Base-by-base conservation (phyloP, 1,140 invertebrate genomes). In the Drosophila dunni region DNA sequence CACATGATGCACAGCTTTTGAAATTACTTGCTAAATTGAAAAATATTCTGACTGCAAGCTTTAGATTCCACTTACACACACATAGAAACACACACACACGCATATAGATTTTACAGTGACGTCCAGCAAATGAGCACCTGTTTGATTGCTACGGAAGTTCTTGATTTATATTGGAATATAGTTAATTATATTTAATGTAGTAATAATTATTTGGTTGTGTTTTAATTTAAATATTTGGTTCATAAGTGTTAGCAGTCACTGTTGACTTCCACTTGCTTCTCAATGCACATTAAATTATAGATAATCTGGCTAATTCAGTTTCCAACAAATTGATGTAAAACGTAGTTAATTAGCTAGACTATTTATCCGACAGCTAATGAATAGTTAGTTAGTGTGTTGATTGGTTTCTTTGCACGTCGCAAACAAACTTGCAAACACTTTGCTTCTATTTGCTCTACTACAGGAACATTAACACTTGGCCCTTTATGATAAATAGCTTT, bases 401-500 rank as follows among this genome's bases (percentile, higher is more conserved):
- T 74, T 75, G 58, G 20, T 10, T 34, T 62, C 48, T 53, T 13
- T 53, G 38, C 54, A 45, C 62, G 9, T n/a, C 13, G 7, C 24
- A 61, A 45, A 36, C 65, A 74, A 46, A 29, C 13, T 38, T 56
- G 40, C 24, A 38, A 60, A 34, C 50, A 48, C 46, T 68, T 65
- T 80, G 60, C 56, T 75, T 66, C 54, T 68, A 65, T 77, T 73
- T 76, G 56, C 46, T 54, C 42, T 72, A 29, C 24, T 29, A 72
- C 67, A 84, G 50, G 62, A 61, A 48, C 60, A 75, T 83, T 80
- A 75, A 80, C 77, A 84, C 81, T 76, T 77, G 46, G 34, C 46
- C 64, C 57, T 46, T 44, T 66, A 40, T 84, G 81, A 73, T 77
- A 73, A 69, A 71, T 45, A 68, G 71, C 45, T 36, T 13, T 17